Evolutionary conservation across 2,888 invertebrate species (phyloP).

Genomic region (Chesias legatella): DNA sequence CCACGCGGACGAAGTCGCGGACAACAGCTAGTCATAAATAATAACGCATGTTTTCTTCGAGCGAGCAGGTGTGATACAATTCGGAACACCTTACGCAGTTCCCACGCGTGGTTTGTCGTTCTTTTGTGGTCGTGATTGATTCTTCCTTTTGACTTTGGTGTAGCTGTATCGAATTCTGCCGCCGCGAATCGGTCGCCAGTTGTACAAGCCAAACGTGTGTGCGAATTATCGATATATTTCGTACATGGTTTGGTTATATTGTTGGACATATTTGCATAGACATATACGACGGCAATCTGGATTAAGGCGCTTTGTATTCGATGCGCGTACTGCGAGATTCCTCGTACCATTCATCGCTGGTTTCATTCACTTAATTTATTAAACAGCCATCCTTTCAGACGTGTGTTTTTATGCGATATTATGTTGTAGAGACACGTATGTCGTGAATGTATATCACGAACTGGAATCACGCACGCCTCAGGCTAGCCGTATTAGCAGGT

Average conservation of each 20-base stretch:
- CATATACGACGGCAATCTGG: constrained; percentile 12
- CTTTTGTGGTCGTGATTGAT: constrained; percentile 43
- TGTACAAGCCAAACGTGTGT: constrained; percentile 20
- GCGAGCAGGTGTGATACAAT: constrained; percentile 54
- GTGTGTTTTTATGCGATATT: constrained; percentile 3
- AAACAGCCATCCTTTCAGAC: constrained; percentile 5
- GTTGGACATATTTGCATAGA: constrained; percentile 17
- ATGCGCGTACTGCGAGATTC: not conserved
- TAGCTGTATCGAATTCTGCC: constrained; percentile 14
- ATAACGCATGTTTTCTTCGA: constrained; percentile 47
- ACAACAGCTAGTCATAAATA: no score
- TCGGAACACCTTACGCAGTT: constrained; percentile 57
- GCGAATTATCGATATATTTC: constrained; percentile 17
- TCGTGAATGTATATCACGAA: constrained; percentile 17
- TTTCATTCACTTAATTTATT: not conserved
- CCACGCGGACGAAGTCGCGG: no score
- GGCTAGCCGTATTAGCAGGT: constrained; percentile 9
- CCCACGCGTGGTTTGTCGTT: constrained; percentile 50
- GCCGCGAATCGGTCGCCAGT: constrained; percentile 15
- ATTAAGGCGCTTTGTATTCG: constrained; percentile 1
- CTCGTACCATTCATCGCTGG: not conserved
- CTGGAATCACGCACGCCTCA: constrained; percentile 12
- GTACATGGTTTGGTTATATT: constrained; percentile 15
- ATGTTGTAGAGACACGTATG: constrained; percentile 7
- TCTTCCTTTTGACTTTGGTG: constrained; percentile 40